Evolutionary conservation across 2,113 vertebrate species (phyloP).

Genomic region (Odontesthes bonariensis): DNA sequence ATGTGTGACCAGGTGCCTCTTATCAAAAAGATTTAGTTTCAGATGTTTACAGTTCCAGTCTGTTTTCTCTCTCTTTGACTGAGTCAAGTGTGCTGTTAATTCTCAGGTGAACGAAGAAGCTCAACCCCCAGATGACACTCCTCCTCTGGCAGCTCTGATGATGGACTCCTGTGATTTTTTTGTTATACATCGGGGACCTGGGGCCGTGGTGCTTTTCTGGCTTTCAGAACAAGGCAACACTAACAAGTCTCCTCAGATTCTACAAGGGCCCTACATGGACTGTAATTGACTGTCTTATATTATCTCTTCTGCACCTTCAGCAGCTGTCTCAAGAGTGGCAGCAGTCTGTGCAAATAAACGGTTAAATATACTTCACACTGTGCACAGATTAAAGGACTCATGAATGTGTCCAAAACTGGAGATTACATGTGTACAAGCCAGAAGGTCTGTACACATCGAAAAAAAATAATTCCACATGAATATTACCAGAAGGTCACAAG

Average conservation of each 20-base stretch:
- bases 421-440: background rate
- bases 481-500: no score
- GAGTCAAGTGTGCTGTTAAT: conserved; percentile 10
- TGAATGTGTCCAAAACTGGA: background rate
- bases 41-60: background rate
- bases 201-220: background rate
- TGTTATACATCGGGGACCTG: conserved; percentile 7
- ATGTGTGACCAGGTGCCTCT: background rate
- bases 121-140: background rate
- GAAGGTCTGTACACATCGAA: background rate
- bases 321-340: conserved; percentile 18
- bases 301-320: conserved; percentile 24
- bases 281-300: conserved; percentile 16
- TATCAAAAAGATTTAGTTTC: background rate
- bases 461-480: no score
- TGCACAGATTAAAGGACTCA: background rate
- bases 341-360: conserved; percentile 3
- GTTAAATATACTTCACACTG: conserved; percentile 14
- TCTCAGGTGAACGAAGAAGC: background rate
- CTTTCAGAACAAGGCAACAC: conserved; percentile 6
- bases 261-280: background rate
- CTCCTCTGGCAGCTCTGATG: conserved; percentile 6
- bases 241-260: conserved; percentile 42
- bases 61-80: background rate
- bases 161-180: conserved; percentile 1